A percentile compares a stretch with the other conserved stretches of the same genome.
phyloP scores from a whole-genome alignment of 2,113 vertebrate genomes.

The Origma solitaria region DNA sequence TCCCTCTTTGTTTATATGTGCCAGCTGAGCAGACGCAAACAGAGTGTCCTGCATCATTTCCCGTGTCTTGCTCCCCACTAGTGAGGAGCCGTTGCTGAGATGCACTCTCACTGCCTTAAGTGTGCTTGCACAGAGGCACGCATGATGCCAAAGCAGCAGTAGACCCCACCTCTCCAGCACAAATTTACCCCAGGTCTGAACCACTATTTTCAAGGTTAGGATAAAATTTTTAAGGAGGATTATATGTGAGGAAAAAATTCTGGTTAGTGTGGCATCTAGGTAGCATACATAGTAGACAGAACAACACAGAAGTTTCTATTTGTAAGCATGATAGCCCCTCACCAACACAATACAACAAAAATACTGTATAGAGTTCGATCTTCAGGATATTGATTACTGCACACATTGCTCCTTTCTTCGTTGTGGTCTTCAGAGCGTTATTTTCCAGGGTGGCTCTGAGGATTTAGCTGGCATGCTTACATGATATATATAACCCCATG shows the following conservation, averaged over 20 bases:
- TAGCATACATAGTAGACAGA: background rate
- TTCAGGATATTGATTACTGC: background rate
- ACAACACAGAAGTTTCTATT: background rate
- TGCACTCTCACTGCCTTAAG: background rate
- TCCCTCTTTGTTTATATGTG: fast-evolving
- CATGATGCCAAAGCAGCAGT: fast-evolving
- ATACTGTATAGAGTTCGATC: background rate
- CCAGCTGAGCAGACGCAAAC: background rate
- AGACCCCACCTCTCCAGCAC: background rate
- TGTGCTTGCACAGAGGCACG: background rate
- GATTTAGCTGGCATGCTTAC: background rate
- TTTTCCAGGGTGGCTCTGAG: background rate
- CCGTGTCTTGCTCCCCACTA: background rate
- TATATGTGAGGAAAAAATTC: background rate
- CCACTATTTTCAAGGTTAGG: background rate
- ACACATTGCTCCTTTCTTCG: background rate
- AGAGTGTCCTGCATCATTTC: background rate
- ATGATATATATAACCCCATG: background rate
- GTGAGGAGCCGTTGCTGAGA: background rate
- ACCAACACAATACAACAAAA: background rate
- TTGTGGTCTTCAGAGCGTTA: background rate
- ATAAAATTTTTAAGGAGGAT: background rate
- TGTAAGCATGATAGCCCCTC: background rate
- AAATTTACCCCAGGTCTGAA: background rate
- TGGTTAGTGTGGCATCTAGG: background rate